Base-by-base conservation (phyloP, 2,888 invertebrate genomes). In the Dicycla oo region DNA sequence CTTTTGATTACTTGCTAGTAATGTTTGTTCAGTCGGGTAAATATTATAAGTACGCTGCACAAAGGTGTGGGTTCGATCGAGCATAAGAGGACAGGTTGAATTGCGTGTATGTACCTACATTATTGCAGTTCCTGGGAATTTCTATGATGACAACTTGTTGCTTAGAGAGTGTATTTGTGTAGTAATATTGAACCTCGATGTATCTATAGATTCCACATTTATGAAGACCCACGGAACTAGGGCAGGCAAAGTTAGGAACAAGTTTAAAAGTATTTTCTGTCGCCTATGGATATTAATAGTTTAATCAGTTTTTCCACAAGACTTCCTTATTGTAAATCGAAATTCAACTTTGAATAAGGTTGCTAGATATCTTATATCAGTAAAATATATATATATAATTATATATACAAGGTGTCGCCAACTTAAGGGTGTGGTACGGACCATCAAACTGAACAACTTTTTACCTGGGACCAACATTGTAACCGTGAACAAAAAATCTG, bases 1-100 rank as follows among this genome's bases (percentile, higher is more conserved):
- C 71, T 65, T 83, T 85, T 81, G 81, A 83, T 80, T 75, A 69
- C 76, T 74, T 62, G 51, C 54, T 49, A 49, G 79, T 71, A 57
- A 38, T 84, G 62, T 85, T 80, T 82, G 71, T 51, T 71, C 58
- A 65, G 68, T 49, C 57, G 45, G 7, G 69, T 80, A 81, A 83
- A 83, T 83, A 85, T 78, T 80, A 54, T 73, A 80, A 75, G 83
- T 61, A 58, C 34, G 53, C 34, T 47, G 61, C 58, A 75, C 49
- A 81, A 75, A 69, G 18, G 63, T 26, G 20, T 77, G 69, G 53
- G 45, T 26, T 58, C 38, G 23, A 51, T 58, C 38, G 23, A 51
- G 26, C 45, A 2, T 61, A 53, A 78, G 75, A 70, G 65, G 62
- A 82, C 72, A 75, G 64, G 74, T 67, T 74, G 56, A 54, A 49